Percentiles rank a stretch among this genome's conserved stretches.
These are phyloP conservation scores for Rhagoletis pomonella DNA, from an alignment of 1,140 invertebrate species.

Conservation along the genomic window DNA sequence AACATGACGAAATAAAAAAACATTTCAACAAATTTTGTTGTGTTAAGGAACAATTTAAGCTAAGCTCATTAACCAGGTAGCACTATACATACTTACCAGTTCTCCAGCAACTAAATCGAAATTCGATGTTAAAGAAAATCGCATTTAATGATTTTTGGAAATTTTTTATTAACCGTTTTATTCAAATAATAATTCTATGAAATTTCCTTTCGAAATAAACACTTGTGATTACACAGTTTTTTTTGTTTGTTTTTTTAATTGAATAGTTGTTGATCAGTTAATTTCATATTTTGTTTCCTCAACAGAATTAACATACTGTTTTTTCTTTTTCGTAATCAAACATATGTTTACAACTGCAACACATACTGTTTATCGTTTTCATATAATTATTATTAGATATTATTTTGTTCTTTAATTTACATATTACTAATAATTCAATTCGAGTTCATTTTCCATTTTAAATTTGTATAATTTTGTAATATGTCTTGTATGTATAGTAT, in stretches of 20 bases:
- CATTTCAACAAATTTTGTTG: no score
- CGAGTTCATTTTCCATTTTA: slow-evolving; percentile 18
- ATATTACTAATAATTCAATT: slow-evolving; percentile 13
- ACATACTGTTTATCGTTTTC: not conserved
- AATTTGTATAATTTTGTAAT: not conserved
- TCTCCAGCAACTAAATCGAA: no score
- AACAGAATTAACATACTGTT: not conserved
- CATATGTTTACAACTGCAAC: slow-evolving; percentile 16
- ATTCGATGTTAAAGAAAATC: not conserved
- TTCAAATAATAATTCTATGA: slow-evolving; percentile 50
- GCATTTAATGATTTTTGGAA: not conserved
- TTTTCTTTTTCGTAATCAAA: slow-evolving; percentile 28
- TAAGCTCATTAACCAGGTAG: no score
- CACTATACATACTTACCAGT: no score
- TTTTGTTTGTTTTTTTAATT: slow-evolving; percentile 25
- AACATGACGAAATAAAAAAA: no score
- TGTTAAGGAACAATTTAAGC: no score
- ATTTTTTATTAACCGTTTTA: slow-evolving; percentile 50
- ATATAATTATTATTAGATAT: not conserved
- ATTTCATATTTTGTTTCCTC: not conserved
- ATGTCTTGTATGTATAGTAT: not conserved
- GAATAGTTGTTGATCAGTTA: not conserved
- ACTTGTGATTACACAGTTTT: slow-evolving; percentile 39
- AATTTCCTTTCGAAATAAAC: slow-evolving; percentile 46
- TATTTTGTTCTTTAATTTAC: not conserved